Evolutionary conservation across 2,797 vertebrate species (phyloP).

Genomic region (Galagoides demidoff): DNA sequence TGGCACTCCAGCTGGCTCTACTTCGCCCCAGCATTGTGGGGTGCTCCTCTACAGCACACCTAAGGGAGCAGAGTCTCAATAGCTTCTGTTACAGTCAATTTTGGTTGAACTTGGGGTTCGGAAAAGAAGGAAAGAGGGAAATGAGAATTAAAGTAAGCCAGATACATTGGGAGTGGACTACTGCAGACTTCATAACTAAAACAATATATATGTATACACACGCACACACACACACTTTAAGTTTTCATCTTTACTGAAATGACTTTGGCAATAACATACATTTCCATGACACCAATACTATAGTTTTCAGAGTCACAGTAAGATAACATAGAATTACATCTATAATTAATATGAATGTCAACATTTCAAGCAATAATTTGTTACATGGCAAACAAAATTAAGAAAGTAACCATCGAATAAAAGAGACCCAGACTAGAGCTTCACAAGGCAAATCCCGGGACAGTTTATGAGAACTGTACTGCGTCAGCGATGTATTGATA

Average conservation of each 20-base stretch:
- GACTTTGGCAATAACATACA: constrained; percentile 93
- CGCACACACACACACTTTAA: constrained; percentile 48
- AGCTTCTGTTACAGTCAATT: background rate
- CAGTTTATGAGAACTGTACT: constrained; percentile 99
- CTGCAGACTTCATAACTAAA: background rate
- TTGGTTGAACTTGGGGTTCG: background rate
- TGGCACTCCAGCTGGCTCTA: background rate
- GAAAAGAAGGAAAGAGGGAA: background rate
- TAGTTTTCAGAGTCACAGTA: constrained; percentile 94
- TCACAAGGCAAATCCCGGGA: constrained; percentile 99
- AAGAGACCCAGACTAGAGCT: constrained; percentile 97
- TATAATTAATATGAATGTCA: constrained; percentile 89
- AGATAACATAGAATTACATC: constrained; percentile 95
- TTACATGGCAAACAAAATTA: constrained; percentile 99
- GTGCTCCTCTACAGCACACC: rapidly evolving
- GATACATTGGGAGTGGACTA: background rate
- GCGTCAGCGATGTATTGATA: constrained; percentile 99
- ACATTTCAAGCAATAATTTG: constrained; percentile 87
- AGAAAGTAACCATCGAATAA: constrained; percentile 99
- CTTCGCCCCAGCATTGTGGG: background rate
- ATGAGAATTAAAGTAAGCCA: background rate
- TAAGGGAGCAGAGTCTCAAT: background rate
- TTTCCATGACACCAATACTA: constrained; percentile 93
- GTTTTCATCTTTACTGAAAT: constrained; percentile 93
- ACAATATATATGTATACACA: background rate